These are phyloP conservation scores for Alfaro cultratus DNA, from an alignment of 2,797 vertebrate genomes.

Conservation along the genomic window DNA sequence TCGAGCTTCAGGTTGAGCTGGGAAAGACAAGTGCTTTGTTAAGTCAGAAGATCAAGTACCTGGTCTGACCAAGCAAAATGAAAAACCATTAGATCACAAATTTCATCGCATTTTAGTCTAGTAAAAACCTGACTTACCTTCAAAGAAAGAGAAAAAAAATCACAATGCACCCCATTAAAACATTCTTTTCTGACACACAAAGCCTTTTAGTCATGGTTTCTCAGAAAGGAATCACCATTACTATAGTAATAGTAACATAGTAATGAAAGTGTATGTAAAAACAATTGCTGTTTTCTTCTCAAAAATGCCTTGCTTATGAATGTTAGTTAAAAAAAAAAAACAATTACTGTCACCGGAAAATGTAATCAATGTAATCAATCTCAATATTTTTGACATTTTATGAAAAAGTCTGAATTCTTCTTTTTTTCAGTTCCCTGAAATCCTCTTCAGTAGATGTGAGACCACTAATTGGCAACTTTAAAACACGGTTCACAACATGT, in stretches of 20 bases:
- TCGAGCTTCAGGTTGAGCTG: constrained; percentile 90
- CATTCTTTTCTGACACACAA: not conserved
- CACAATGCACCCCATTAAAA: not conserved
- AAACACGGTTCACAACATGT: not conserved
- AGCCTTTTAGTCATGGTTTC: not conserved
- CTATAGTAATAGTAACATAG: too few relatives aligned
- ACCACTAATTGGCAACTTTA: not conserved
- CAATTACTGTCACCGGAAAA: too few relatives aligned
- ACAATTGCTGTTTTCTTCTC: too few relatives aligned
- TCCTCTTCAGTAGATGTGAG: too few relatives aligned
- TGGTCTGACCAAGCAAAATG: not conserved
- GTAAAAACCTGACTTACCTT: not conserved
- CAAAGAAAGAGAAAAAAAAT: not conserved
- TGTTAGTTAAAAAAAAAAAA: too few relatives aligned
- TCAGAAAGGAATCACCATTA: not conserved
- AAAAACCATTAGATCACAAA: not conserved
- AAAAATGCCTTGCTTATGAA: too few relatives aligned
- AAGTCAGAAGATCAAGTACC: too few relatives aligned
- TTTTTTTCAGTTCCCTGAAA: too few relatives aligned
- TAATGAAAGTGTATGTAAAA: too few relatives aligned
- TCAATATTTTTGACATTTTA: too few relatives aligned
- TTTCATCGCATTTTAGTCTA: not conserved
- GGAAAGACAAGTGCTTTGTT: not conserved
- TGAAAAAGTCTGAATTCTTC: too few relatives aligned
- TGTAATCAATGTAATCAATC: too few relatives aligned